A percentile compares a stretch with the other conserved stretches of the same genome.
Conservation (phyloP, 2,113 vertebrate species). For the Rhombomys opimus region DNA sequence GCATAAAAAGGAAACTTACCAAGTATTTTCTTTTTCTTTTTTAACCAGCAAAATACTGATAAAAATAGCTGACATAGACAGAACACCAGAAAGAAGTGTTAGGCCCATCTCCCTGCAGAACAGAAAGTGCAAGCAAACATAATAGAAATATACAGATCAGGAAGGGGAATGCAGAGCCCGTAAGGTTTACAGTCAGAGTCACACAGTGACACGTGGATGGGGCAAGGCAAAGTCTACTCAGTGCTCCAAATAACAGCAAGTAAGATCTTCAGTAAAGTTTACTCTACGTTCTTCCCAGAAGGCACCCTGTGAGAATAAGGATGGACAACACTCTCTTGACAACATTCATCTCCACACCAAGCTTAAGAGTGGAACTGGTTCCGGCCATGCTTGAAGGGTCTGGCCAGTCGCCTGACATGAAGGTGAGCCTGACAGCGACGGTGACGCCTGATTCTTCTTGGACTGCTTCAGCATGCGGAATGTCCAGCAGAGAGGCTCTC, state of each 20-base stretch:
- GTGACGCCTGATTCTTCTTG: too few species aligned
- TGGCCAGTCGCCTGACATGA: slow-evolving; percentile 45
- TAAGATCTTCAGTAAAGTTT: neutral
- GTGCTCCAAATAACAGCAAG: neutral
- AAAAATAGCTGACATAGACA: slow-evolving; percentile 22
- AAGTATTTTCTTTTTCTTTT: neutral
- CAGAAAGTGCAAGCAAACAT: neutral
- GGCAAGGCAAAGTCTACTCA: neutral
- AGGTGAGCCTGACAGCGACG: slow-evolving; percentile 66
- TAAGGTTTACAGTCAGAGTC: neutral
- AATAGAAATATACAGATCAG: neutral
- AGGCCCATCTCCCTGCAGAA: neutral
- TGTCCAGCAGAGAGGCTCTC: neutral
- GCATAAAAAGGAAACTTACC: neutral
- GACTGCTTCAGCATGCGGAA: neutral
- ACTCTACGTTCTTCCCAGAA: neutral
- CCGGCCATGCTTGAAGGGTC: neutral
- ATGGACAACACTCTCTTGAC: neutral
- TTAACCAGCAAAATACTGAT: slow-evolving; percentile 38
- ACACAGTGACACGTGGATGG: neutral
- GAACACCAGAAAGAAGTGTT: neutral
- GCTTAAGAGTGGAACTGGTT: neutral
- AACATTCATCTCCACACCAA: neutral
- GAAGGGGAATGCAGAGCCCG: neutral
- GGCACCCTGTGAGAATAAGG: neutral